Base-by-base conservation (phyloP, 1,140 invertebrate species). In the Microplitis mediator region DNA sequence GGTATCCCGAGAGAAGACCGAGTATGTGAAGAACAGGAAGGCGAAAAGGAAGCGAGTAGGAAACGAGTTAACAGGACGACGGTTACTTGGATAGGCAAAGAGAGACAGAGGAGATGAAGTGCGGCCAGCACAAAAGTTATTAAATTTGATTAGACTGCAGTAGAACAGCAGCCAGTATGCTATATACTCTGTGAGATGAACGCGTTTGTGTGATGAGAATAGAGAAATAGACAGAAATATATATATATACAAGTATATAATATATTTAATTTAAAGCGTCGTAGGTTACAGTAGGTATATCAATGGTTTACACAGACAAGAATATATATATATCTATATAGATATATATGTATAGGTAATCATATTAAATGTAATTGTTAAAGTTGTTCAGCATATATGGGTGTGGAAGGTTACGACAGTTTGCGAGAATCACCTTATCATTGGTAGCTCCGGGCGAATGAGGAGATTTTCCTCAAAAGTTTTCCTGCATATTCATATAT, bases 141-240 rank as follows among this genome's bases (percentile, higher is more conserved):
- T 85, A 85, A 85, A 86, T 85, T 85, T 85, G 84, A 86, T 86
- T 85, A 85, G 83, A 84, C 77, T 84, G 77, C 76, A 77, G 79
- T 81, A 81, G 80, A 83, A 71, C 73, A 71, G 77, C 66, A 76
- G 75, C 8, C 39, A 45, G 39, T 45, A 9, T 45, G 39, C 39
- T 45, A 45, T 45, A 45, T 45, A 45, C 39, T 11, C 11, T 23
- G 23, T 45, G 32, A 35, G 71, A 74, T 69, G 74, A 75, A 76
- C 72, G 73, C 78, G 74, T 76, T 69, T 61, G 74, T 74, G 76
- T 77, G 36, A 69, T 63, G 58, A 63, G 14, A 45, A 62, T n/a
- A 52, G 6, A 39, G 66, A 62, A n/a, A 31, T 31, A n/a, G 51
- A 74, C 39, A 69, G 60, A 70, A 45, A 60, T 58, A 54, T 61